A percentile compares a stretch with the other conserved stretches of the same genome.
These are phyloP conservation scores for Tethea ocularis DNA, from an alignment of 2,888 invertebrate genomes.

Conservation along the genomic window DNA sequence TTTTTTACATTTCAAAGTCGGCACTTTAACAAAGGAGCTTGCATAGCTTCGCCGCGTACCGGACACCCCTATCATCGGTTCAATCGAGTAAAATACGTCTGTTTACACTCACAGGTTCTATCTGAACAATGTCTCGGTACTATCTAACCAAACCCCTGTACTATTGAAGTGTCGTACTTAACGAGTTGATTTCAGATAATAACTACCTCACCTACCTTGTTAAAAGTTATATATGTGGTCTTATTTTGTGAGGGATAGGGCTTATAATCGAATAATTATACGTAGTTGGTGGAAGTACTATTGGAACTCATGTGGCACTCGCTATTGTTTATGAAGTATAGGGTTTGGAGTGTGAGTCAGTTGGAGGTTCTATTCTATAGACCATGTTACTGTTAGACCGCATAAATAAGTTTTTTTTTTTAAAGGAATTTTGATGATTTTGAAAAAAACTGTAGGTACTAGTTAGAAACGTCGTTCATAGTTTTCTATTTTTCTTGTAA, in stretches of 20 bases:
- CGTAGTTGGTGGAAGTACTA: slow-evolving; percentile 5
- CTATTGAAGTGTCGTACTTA: slow-evolving; percentile 70
- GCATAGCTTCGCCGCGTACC: no score
- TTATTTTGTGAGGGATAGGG: background rate
- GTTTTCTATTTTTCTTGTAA: no score
- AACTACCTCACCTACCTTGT: slow-evolving; percentile 31
- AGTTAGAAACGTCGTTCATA: no score
- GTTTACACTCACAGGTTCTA: slow-evolving; percentile 2
- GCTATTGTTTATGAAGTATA: background rate
- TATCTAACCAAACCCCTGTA: slow-evolving; percentile 9
- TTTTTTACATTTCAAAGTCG: background rate
- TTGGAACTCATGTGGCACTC: slow-evolving; percentile 14
- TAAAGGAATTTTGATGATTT: no score
- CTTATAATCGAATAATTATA: background rate
- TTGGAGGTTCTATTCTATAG: no score
- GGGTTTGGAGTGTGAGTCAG: no score
- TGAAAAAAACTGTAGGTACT: no score
- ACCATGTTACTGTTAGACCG: no score
- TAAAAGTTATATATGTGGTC: slow-evolving; percentile 14
- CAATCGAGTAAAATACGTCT: slow-evolving; percentile 1
- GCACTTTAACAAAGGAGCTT: background rate
- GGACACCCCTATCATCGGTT: background rate
- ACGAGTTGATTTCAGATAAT: slow-evolving; percentile 66
- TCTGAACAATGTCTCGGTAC: no score
- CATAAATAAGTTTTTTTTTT: no score